Evolutionary conservation across 2,888 invertebrate species (phyloP), one percentile per base, ranked within the genome.

Genomic region (Pristionchus mayeri): DNA sequence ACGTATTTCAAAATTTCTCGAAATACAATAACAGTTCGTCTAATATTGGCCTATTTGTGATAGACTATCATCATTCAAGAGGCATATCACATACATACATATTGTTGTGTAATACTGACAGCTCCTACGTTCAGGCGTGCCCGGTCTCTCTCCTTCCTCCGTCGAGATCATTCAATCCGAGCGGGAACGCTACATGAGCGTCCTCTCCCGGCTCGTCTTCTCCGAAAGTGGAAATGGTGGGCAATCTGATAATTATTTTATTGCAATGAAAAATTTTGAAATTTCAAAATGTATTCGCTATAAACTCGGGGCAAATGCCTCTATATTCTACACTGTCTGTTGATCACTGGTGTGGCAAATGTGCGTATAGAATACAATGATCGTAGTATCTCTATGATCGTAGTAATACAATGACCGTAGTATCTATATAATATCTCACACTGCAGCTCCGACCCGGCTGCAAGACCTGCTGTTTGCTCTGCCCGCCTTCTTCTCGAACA

Each of bases 381-480:
- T n/a, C n/a, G n/a, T n/a, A 57, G 54, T 24, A 24, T 9, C n/a
- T 6, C 54, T 7, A 18, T 24, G 3, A 24, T n/a, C 24, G 13
- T 6, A 13, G 44, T 44, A 44, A 44, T 44, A 44, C n/a, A 44
- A 44, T 44, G 44, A 44, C 13, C 6, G 6, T 6, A 44, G 13
- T 44, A 44, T 44, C 44, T 44, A 44, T n/a, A n/a, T n/a, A n/a
- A n/a, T n/a, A 16, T 30, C 60, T 13, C 0, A 13, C 6, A 13
- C 48, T 76, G 9, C 54, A 52, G 79, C 79, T 24, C 79, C 79
- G 3, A 37, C 79, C 24, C 79, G 79, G 1, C 79, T 79, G 21
- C 52, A 79, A 27, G 54, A 79, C 11, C 79, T 79, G n/a, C 52
- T 79, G 21, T 40, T 54, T 34, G 34, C 34, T 2, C 30, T 79